These are phyloP conservation scores for Petrolisthes cinctipes DNA, from an alignment of 2,888 invertebrate genomes.

Conservation along the genomic window DNA sequence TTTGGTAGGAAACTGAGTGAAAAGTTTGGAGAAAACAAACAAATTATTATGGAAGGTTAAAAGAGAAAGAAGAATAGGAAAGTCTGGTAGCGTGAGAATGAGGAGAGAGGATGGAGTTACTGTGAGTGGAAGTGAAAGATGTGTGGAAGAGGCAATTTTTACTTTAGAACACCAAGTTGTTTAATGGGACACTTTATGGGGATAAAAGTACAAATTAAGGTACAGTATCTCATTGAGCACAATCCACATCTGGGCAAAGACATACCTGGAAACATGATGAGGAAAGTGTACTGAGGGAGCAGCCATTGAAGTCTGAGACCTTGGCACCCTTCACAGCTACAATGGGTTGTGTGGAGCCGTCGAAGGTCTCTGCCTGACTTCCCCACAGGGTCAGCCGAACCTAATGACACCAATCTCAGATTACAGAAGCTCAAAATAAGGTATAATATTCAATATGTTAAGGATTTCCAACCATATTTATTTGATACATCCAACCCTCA, in stretches of 20 bases:
- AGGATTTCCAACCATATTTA: neutral
- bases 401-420: conserved; percentile 3
- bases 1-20: too few species aligned
- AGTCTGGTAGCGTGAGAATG: too few species aligned
- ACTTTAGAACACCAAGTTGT: neutral
- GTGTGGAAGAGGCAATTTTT: too few species aligned
- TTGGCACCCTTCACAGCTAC: conserved; percentile 87
- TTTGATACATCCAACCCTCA: neutral
- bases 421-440: neutral
- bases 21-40: too few species aligned
- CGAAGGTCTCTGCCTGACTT: conserved; percentile 86
- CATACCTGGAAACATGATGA: conserved; percentile 71
- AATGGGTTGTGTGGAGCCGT: conserved; percentile 82
- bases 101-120: too few species aligned
- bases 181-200: neutral
- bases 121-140: too few species aligned
- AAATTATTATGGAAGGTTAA: too few species aligned
- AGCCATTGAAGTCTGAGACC: conserved; percentile 89
- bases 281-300: conserved; percentile 68
- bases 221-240: neutral
- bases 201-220: neutral
- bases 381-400: conserved; percentile 91
- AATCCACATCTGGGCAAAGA: neutral
- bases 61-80: too few species aligned
- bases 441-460: neutral